Base-by-base conservation (phyloP, 1,140 invertebrate species). In the Zaprionus capensis region DNA sequence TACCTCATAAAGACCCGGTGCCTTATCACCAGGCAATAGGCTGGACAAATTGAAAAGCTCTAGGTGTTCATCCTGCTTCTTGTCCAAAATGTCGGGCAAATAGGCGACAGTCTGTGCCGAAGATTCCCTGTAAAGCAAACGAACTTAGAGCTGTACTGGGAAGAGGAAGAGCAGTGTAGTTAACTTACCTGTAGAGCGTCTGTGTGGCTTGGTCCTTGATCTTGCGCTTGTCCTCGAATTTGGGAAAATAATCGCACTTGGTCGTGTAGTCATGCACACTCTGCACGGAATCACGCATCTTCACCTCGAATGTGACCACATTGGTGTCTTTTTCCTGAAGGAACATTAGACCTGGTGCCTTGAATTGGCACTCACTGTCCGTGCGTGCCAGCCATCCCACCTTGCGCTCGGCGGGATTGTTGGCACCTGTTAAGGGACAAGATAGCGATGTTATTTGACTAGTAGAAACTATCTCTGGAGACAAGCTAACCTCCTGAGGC, bases 21-120 rank as follows among this genome's bases (percentile, higher is more conserved):
- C 78, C 51, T 76, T 73, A 15, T 82, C 68, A 3, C 81, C 82
- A 1, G 71, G 14, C 36, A 93, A 67, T 5, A 91, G 24, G 1
- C 63, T 73, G 15, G 91, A 46, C 31, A 92, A 41, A 17, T 79
- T 80, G 26, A 88, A 92, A 0, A 93, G 58, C 62, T 93, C 92
- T 1, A 91, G 14, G 2, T 20, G 53, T 49, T 81, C 66, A 5
- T 49, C 71, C 11, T 66, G 46, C 0, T 83, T 80, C 5, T 85
- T 77, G 44, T 94, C 76, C 5, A 93, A 91, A 78, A 95, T 94
- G 15, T 93, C 91, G 0, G 92, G 92, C 34, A 96, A 94, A 66
- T 95, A 97, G 2, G 96, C 96, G 55, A 94, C 84, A 1, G 97
- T 97, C 92, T 97, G 96, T 20, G 95, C 93, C 69, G 96, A 96